phyloP scores from a whole-genome alignment of 1,140 invertebrate genomes.

The Ceratina australensis region DNA sequence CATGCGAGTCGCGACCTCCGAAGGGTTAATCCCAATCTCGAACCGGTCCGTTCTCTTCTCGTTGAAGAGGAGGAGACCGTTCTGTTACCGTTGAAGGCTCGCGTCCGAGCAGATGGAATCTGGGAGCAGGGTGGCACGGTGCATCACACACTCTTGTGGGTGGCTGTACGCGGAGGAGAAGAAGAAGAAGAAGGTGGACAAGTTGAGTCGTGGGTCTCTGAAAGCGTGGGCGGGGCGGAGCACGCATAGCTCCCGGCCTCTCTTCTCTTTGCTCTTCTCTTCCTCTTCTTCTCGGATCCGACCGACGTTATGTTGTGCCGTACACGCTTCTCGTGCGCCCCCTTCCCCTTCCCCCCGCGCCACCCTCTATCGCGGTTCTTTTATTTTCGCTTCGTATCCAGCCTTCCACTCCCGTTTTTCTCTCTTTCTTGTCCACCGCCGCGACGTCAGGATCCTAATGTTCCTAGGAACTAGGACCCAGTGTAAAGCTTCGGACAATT shows the following conservation, averaged over 20 bases:
- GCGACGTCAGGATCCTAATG: slow-evolving; percentile 71
- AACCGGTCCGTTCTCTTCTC: too few species aligned
- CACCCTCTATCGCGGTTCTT: slow-evolving; percentile 45
- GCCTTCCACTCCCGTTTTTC: slow-evolving; percentile 65
- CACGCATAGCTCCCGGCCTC: slow-evolving; percentile 79
- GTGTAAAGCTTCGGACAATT: too few species aligned
- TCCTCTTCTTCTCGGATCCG: slow-evolving; percentile 33
- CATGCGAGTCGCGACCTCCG: too few species aligned
- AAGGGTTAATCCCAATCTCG: too few species aligned
- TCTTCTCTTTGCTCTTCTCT: slow-evolving; percentile 58
- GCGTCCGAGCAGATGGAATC: neutral
- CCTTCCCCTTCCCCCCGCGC: too few species aligned
- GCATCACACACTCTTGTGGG: slow-evolving; percentile 70
- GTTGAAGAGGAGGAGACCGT: neutral
- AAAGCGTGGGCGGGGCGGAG: slow-evolving; percentile 79
- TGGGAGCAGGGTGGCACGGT: slow-evolving; percentile 52
- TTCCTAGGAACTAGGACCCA: slow-evolving; percentile 53
- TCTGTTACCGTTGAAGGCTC: neutral
- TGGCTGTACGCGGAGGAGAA: slow-evolving; percentile 72
- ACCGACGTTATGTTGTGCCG: slow-evolving; percentile 55
- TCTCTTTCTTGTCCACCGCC: slow-evolving; percentile 69
- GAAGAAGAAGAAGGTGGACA: slow-evolving; percentile 76
- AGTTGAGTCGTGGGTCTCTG: slow-evolving; percentile 77
- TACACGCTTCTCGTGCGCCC: slow-evolving; percentile 44
- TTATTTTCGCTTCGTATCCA: slow-evolving; percentile 66